Evolutionary conservation across 2,888 invertebrate genomes (phyloP), one percentile per base, ranked within the genome.

Genomic region (Heliconius erato): DNA sequence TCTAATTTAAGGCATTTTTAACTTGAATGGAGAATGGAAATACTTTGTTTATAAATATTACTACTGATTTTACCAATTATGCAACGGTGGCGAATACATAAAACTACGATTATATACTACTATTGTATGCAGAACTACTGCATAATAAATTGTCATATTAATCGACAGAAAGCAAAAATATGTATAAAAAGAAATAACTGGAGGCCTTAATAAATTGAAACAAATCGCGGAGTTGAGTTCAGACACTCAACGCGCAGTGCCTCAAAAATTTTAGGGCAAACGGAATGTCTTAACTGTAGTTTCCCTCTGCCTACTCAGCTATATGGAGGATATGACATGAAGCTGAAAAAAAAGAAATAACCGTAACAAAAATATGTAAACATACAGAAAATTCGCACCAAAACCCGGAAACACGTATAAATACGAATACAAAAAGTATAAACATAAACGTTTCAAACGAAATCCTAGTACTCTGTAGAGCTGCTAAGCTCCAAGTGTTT

Each of bases 401-500:
- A 72, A 44, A 44, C 26, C 26, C n/a, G 26, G 26, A 44, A 44
- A 49, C 44, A 72, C 72, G 26, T 72, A 44, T 26, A 72, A 49
- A 72, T 72, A 72, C 7, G 49, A 72, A 49, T 72, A 44, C 3
- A 72, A 44, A 72, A 72, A 26, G 59, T 23, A 59, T 59, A 59
- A 59, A 12, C 11, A n/a, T 72, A 76, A 35, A 76, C 63, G 28
- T 67, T 67, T 35, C 59, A 40, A 78, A 44, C 44, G 65, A 28
- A 78, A 78, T 78, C 40, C 67, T 26, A 26, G 78, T 79, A 72
- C 67, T 63, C 44, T 32, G 32, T 2, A 32, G 72, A 79, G 72
- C 40, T 81, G 79, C 83, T 79, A 72, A 81, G 81, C 71, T 72
- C 69, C 40, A 82, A 83, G 79, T 83, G 81, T 82, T 81, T 81